Evolutionary conservation across 2,888 invertebrate species (phyloP), one percentile per base, ranked within the genome.

Genomic region (Drosophila leonis): DNA sequence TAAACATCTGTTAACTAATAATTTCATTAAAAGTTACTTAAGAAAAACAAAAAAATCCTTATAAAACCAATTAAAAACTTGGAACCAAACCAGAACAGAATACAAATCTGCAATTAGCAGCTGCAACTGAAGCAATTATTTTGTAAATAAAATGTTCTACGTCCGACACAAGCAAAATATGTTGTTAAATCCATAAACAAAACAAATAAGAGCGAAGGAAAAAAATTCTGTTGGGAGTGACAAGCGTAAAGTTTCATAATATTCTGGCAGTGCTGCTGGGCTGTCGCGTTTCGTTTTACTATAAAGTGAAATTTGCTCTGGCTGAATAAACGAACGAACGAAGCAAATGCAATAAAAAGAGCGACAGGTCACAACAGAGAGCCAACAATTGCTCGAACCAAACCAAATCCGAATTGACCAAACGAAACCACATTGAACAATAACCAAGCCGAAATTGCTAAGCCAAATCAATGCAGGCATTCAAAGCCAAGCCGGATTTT

Each of bases 401-500:
- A 42, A 35, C 29, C 39, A 42, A 59, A 60, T 35, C 33, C 54
- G 54, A 54, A 35, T 42, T 31, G 57, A 77, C 62, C 51, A 39
- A 77, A 41, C 49, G 70, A 48, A 70, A 73, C 15, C 64, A 3
- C 46, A 70, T 55, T 63, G 48, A 69, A 68, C 49, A 55, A 41
- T 44, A 59, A n/a, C 29, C 10, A 31, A 49, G 18, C 31, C 41
- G 49, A 54, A 78, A 69, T 65, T 75, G 73, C 82, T 67, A 75
- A 80, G 65, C 80, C 80, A 87, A 84, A 82, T 76, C 80, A 87
- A 80, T 74, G 75, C 61, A 69, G 71, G 59, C 82, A 76, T 13
- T 12, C 33, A 78, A 76, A 59, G 76, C 69, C 76, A 72, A 66
- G 9, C 13, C 44, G 49, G 41, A 49, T 59, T 68, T 49, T 18